Evolutionary conservation across 2,888 invertebrate species (phyloP).

Genomic region (Tenthredo amoena): DNA sequence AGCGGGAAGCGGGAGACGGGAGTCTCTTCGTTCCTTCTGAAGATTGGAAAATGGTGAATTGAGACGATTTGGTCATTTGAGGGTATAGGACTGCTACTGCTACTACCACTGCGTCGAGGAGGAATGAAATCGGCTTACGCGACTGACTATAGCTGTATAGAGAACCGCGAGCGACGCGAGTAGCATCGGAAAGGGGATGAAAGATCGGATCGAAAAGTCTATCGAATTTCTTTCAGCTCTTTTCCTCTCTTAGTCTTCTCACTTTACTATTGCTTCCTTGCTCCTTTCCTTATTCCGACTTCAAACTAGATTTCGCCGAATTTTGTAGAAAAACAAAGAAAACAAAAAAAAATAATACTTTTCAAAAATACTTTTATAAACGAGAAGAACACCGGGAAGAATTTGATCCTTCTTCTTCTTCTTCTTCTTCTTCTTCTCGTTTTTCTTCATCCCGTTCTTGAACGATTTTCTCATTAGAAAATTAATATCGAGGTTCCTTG

Average conservation of each 20-base stretch:
- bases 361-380: no score
- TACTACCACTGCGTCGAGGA: not conserved
- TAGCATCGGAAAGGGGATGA: not conserved
- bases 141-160: not conserved
- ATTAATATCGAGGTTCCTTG: not conserved
- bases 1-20: no score
- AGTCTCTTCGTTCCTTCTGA: not conserved
- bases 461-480: not conserved
- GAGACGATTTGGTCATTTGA: conserved; percentile 13
- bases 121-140: conserved; percentile 5
- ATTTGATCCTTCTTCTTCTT: not conserved
- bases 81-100: not conserved
- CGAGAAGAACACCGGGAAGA: no score
- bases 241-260: not conserved
- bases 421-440: not conserved
- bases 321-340: not conserved
- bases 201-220: not conserved
- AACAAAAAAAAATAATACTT: not conserved
- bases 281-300: not conserved
- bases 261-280: not conserved
- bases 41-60: conserved; percentile 11
- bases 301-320: no score
- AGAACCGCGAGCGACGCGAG: not conserved
- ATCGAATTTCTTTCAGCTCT: not conserved
- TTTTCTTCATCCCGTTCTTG: not conserved